Conservation (phyloP, 64 coral and sea anemone genomes). For the Montipora capricornis region DNA sequence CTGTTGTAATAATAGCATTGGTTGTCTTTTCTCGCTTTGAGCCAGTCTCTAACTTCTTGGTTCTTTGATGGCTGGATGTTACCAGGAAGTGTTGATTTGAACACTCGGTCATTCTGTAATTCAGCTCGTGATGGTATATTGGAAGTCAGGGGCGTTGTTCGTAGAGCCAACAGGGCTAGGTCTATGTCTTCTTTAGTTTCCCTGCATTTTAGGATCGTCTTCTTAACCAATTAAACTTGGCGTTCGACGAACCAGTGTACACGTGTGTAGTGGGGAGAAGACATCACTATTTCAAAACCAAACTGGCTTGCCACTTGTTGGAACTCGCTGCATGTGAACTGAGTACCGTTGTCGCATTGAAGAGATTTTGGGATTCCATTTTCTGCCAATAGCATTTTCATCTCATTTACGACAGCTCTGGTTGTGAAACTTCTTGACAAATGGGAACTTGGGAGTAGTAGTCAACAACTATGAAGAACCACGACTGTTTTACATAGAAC, state of each 20-base stretch:
- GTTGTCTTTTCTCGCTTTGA: background rate
- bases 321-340: conserved; percentile 32
- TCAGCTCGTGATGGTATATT: conserved; percentile 21
- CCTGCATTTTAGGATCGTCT: no score
- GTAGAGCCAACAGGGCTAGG: background rate
- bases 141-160: no score
- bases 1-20: conserved; percentile 11
- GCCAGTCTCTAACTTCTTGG: background rate
- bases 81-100: conserved; percentile 47
- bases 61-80: conserved; percentile 37
- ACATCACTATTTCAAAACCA: conserved; percentile 34
- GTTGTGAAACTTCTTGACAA: no score
- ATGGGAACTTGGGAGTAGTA: no score
- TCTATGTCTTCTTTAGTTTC: background rate
- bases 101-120: conserved; percentile 32
- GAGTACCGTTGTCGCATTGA: conserved; percentile 14
- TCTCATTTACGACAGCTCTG: no score
- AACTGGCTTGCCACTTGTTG: conserved; percentile 11
- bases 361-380: background rate
- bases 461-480: background rate
- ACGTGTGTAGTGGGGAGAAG: conserved; percentile 38
- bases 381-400: no score
- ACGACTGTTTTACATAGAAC: background rate
- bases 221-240: no score
- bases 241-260: no score